These are phyloP conservation scores for Cyanoramphus novaezelandiae DNA, from an alignment of 2,113 vertebrate species.

Conservation along the genomic window DNA sequence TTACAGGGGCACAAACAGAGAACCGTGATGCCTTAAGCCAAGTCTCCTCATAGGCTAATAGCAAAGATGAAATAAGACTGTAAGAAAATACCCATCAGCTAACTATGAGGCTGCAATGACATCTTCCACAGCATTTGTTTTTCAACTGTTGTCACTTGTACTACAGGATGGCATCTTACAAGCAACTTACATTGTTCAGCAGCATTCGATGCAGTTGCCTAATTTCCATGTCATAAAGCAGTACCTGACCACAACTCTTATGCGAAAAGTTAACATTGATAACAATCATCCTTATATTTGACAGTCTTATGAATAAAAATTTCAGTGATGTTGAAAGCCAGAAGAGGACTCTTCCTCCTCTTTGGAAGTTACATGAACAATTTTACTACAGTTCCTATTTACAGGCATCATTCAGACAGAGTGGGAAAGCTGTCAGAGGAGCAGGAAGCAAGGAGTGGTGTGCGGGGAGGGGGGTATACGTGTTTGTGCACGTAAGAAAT, in stretches of 20 bases:
- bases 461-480: accelerated
- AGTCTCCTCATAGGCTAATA: not conserved
- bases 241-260: not conserved
- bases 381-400: not conserved
- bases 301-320: not conserved
- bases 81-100: not conserved
- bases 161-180: not conserved
- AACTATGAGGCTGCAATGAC: not conserved
- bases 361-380: not conserved
- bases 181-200: not conserved
- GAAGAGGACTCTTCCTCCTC: not conserved
- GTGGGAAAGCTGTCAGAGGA: not conserved
- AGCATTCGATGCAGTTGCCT: accelerated
- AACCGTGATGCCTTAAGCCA: not conserved
- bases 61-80: not conserved
- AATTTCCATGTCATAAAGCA: not conserved
- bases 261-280: not conserved
- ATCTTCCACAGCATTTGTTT: not conserved
- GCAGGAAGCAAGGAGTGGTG: not conserved
- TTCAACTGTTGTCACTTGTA: not conserved
- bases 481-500: not conserved
- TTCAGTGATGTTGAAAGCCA: not conserved
- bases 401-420: not conserved
- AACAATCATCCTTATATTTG: not conserved
- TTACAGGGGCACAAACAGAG: not conserved